Evolutionary conservation across 1,140 invertebrate species (phyloP).

Genomic region (Eriosoma lanigerum): DNA sequence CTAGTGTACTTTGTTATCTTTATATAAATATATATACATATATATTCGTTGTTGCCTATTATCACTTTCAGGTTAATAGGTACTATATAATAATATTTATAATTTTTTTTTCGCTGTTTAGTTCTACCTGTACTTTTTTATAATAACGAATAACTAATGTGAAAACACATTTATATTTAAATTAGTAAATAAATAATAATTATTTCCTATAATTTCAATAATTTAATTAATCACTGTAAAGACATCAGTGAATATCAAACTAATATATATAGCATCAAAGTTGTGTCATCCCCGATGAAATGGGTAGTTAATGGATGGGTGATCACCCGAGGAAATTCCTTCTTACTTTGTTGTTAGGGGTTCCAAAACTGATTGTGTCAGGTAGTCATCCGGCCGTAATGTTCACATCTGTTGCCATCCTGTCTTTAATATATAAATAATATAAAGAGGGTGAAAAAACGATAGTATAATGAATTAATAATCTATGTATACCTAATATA

Average conservation of each 20-base stretch:
- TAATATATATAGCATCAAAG: conserved; percentile 19
- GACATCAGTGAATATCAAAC: not conserved
- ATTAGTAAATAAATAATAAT: too few species aligned
- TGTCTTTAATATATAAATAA: not conserved
- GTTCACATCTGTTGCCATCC: conserved; percentile 22
- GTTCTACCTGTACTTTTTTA: too few species aligned
- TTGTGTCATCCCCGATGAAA: conserved; percentile 22
- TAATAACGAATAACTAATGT: too few species aligned
- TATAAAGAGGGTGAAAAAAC: conserved; percentile 21
- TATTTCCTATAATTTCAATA: not conserved
- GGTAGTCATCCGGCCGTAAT: conserved; percentile 37
- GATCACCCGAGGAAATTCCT: conserved; percentile 33
- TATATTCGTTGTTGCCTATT: conserved; percentile 15
- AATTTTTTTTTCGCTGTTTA: too few species aligned
- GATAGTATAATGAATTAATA: not conserved
- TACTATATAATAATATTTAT: not conserved
- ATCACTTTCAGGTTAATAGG: too few species aligned
- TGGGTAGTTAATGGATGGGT: conserved; percentile 29
- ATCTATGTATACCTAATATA: not conserved
- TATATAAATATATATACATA: not conserved
- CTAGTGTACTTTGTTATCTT: conserved; percentile 16
- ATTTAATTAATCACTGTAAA: not conserved
- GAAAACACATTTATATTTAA: too few species aligned
- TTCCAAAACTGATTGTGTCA: conserved; percentile 2
- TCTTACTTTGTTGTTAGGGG: conserved; percentile 17